Evolutionary conservation across 1,140 invertebrate genomes (phyloP).

Genomic region (Papilio glaucus): DNA sequence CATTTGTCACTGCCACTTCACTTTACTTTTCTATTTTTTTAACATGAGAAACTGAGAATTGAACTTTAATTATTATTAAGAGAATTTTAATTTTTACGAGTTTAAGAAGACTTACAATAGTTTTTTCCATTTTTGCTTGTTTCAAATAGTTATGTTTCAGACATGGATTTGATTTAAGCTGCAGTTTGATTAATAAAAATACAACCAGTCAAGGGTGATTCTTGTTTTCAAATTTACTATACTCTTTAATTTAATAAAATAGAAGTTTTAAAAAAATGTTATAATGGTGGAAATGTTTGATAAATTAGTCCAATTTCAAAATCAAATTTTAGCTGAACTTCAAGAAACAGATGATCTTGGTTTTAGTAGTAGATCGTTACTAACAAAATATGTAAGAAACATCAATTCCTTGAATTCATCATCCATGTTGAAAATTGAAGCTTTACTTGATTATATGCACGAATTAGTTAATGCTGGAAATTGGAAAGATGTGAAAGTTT

Average conservation of each 20-base stretch:
- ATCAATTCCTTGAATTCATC: constrained; percentile 44
- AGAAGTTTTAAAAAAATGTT: not conserved
- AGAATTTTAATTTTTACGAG: no score
- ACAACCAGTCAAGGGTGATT: not conserved
- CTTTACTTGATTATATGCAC: constrained; percentile 89
- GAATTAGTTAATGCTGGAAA: constrained; percentile 93
- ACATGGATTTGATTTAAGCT: no score
- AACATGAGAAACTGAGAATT: no score
- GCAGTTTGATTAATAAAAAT: not conserved
- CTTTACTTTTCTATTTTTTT: no score
- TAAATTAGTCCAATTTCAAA: constrained; percentile 56
- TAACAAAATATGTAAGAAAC: constrained; percentile 54
- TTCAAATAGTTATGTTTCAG: no score
- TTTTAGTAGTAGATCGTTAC: constrained; percentile 56
- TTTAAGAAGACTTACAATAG: no score
- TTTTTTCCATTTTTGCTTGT: no score
- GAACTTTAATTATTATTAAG: no score
- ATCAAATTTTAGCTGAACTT: constrained; percentile 52
- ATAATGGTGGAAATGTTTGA: constrained; percentile 43
- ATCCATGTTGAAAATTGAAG: constrained; percentile 70
- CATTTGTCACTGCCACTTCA: no score
- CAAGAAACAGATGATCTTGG: constrained; percentile 64
- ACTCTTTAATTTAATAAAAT: not conserved
- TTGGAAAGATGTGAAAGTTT: constrained; percentile 90
- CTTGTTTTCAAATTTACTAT: not conserved